These are phyloP conservation scores for Syrrhaptes paradoxus DNA, from an alignment of 2,113 vertebrate genomes.

Conservation along the genomic window DNA sequence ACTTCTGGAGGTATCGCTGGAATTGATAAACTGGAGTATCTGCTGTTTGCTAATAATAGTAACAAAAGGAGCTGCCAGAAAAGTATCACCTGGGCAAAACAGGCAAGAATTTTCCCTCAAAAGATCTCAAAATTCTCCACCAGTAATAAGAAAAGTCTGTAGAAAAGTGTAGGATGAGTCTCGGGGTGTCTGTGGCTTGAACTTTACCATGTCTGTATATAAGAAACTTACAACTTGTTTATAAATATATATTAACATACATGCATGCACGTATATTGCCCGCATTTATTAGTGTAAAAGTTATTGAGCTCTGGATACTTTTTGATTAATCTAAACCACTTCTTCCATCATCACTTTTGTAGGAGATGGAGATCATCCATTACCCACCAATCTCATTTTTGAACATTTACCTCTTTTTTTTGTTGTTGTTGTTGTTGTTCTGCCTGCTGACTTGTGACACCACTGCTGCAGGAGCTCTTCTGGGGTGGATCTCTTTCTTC, in stretches of 20 bases:
- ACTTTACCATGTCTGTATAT: neutral
- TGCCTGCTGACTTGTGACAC: neutral
- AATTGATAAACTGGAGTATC: neutral
- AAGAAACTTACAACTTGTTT: neutral
- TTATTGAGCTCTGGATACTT: neutral
- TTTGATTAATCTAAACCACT: neutral
- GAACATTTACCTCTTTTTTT: neutral
- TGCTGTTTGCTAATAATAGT: neutral
- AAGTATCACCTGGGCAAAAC: neutral
- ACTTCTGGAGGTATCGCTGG: neutral
- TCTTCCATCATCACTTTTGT: neutral
- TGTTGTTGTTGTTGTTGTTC: neutral
- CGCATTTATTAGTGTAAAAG: neutral
- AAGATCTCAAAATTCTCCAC: neutral
- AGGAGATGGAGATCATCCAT: neutral
- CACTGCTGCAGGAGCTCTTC: neutral
- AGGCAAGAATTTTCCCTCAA: neutral
- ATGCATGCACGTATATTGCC: neutral
- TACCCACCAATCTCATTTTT: fast-evolving
- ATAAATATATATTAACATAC: neutral
- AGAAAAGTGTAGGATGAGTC: neutral
- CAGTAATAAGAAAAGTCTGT: neutral
- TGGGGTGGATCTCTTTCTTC: neutral
- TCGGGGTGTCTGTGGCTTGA: neutral
- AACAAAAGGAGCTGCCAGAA: neutral